Percentiles rank a stretch among this genome's conserved stretches.
phyloP scores from a whole-genome alignment of 1,140 invertebrate species.

The Drosophila lini region DNA sequence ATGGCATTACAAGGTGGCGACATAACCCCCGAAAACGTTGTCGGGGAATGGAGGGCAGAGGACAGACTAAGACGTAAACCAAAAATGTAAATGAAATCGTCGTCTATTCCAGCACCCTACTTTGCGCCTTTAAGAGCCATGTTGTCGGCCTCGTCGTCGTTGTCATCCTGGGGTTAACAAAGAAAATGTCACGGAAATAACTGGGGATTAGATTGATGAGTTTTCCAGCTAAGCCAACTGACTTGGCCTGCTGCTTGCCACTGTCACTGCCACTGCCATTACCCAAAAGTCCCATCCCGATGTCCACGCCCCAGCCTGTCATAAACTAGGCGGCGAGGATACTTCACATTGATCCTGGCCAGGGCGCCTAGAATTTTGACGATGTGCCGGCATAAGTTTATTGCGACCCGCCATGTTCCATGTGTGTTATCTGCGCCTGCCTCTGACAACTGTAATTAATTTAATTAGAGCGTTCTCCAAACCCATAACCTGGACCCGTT shows the following conservation, averaged over 20 bases:
- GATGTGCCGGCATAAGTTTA: slow-evolving; percentile 75
- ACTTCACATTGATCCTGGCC: slow-evolving; percentile 24
- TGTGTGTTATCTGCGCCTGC: slow-evolving; percentile 63
- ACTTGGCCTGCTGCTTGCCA: slow-evolving; percentile 33
- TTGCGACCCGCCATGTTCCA: slow-evolving; percentile 56
- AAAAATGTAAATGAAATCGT: slow-evolving; percentile 77
- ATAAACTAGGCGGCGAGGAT: slow-evolving; percentile 51
- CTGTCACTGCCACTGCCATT: slow-evolving; percentile 5
- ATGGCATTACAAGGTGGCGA: slow-evolving; percentile 68
- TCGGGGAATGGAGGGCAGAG: slow-evolving; percentile 1
- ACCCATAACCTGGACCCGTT: neutral
- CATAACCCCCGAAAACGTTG: slow-evolving; percentile 62
- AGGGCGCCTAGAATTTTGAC: slow-evolving; percentile 51
- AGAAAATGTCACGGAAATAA: slow-evolving; percentile 81
- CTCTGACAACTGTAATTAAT: slow-evolving; percentile 76
- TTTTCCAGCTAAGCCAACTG: slow-evolving; percentile 68
- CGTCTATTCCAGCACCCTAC: slow-evolving; percentile 22
- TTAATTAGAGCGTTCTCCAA: slow-evolving; percentile 60
- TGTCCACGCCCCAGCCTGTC: slow-evolving; percentile 22
- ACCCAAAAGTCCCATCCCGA: slow-evolving; percentile 17
- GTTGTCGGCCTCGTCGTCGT: slow-evolving; percentile 28
- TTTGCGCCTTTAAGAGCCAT: slow-evolving; percentile 59
- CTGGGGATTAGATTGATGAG: slow-evolving; percentile 80
- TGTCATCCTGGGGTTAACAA: slow-evolving; percentile 54
- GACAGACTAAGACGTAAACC: slow-evolving; percentile 51